phyloP scores from a whole-genome alignment of 2,797 vertebrate genomes.

The Hipposideros larvatus region DNA sequence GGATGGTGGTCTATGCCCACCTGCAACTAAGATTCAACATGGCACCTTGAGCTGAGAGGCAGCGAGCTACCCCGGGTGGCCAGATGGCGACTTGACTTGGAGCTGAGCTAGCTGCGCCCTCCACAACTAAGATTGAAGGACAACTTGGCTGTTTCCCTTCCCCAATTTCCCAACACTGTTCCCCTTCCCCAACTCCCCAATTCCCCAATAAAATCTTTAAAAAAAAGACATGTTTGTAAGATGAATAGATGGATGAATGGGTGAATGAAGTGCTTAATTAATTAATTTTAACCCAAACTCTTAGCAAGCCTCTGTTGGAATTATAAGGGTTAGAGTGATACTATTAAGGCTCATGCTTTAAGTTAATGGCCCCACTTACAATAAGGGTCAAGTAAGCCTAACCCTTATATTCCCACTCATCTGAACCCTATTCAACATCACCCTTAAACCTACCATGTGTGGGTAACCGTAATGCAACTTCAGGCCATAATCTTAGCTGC shows the following conservation, averaged over 20 bases:
- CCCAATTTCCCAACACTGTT: too few relatives aligned
- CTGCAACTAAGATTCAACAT: too few relatives aligned
- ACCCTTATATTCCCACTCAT: neutral
- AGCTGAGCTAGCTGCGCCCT: too few relatives aligned
- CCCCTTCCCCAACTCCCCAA: too few relatives aligned
- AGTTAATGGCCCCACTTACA: neutral
- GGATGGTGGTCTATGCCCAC: too few relatives aligned
- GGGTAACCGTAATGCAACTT: neutral
- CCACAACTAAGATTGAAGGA: too few relatives aligned
- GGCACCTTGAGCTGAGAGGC: too few relatives aligned
- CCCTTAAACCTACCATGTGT: neutral
- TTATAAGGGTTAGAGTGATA: neutral
- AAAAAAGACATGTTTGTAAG: neutral
- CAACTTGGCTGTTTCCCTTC: too few relatives aligned
- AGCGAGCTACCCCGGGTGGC: too few relatives aligned
- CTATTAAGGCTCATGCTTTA: conserved; percentile 1
- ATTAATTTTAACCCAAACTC: neutral
- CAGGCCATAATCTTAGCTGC: neutral
- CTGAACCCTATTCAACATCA: neutral
- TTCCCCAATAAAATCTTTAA: too few relatives aligned
- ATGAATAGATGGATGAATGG: neutral
- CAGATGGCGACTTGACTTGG: too few relatives aligned
- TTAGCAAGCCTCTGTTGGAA: neutral
- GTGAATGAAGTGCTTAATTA: neutral
- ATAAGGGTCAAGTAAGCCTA: neutral